Base-by-base conservation (phyloP, 2,888 invertebrate species). In the Corythucha ciliata region DNA sequence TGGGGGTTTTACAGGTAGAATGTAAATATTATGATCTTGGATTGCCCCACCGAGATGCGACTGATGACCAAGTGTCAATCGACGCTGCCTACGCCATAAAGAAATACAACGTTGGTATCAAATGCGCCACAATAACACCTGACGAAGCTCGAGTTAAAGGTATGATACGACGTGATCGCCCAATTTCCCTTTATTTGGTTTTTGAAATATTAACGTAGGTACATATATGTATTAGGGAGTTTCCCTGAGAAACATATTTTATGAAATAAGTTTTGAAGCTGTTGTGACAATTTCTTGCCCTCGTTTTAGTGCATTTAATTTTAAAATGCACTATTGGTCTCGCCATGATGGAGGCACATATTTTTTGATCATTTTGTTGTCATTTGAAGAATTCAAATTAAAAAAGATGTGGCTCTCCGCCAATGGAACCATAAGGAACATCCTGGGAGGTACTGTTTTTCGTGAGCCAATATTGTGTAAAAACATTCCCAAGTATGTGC, bases 321-420 rank as follows among this genome's bases (percentile, higher is more conserved):
- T n/a, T n/a, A n/a, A n/a, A n/a, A n/a, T n/a, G n/a, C n/a, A n/a
- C n/a, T n/a, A n/a, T n/a, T n/a, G n/a, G n/a, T n/a, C n/a, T n/a
- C n/a, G n/a, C n/a, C n/a, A n/a, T n/a, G n/a, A n/a, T n/a, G n/a
- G n/a, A n/a, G n/a, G n/a, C n/a, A n/a, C n/a, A n/a, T n/a, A n/a
- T n/a, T n/a, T n/a, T n/a, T n/a, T n/a, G n/a, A n/a, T n/a, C n/a
- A n/a, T n/a, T n/a, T n/a, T n/a, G n/a, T n/a, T n/a, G n/a, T n/a
- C n/a, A n/a, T 57, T 67, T 70, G 3, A 67, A 86, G 90, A 91
- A 71, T 91, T 89, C 70, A 87, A 88, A 59, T 70, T 91, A 64
- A 91, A 91, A 70, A 85, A 89, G 70, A 91, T 91, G 90, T 91
- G 90, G 90, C 74, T 84, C 12, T 85, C 84, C 61, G 90, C 90